Conservation (phyloP, 2,888 invertebrate genomes). For the Eupelmus urozonus region DNA sequence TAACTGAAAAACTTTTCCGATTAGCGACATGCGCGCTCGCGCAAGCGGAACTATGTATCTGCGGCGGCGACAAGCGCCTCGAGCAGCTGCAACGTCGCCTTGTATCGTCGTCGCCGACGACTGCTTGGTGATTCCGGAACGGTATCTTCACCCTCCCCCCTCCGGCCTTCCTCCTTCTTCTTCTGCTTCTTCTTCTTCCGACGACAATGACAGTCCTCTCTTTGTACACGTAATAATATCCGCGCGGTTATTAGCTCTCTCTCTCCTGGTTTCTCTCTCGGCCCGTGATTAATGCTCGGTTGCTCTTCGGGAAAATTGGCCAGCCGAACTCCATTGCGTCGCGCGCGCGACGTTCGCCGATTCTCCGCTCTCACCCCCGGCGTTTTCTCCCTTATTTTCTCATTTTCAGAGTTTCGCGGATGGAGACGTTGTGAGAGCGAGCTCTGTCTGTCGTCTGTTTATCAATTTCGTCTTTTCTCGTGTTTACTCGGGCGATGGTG, state of each 20-base stretch:
- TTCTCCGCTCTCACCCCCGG: constrained; percentile 20
- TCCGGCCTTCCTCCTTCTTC: constrained; percentile 5
- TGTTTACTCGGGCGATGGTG: constrained; percentile 19
- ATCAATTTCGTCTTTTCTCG: constrained; percentile 22
- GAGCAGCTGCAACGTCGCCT: neutral
- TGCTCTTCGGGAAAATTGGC: constrained; percentile 58
- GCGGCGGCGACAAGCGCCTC: neutral
- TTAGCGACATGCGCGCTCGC: constrained; percentile 19
- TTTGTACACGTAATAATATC: constrained; percentile 56
- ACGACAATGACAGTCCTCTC: constrained; percentile 46
- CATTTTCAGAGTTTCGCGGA: neutral
- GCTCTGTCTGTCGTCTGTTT: constrained; percentile 24
- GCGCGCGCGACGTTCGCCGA: constrained; percentile 27
- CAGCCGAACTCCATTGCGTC: constrained; percentile 30
- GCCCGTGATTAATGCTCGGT: constrained; percentile 55
- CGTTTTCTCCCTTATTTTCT: constrained; percentile 21
- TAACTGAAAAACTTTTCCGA: constrained; percentile 42
- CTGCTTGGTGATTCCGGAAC: constrained; percentile 55
- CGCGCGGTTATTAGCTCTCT: constrained; percentile 55
- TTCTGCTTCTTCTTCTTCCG: constrained; percentile 28
- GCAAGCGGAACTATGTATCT: constrained; percentile 31
- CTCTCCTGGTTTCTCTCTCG: constrained; percentile 41
- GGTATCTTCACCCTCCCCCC: constrained; percentile 28
- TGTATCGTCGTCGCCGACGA: constrained; percentile 16
- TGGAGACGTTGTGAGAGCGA: neutral